Conservation (phyloP, 2,888 invertebrate genomes). For the Ischnus inquisitorius region DNA sequence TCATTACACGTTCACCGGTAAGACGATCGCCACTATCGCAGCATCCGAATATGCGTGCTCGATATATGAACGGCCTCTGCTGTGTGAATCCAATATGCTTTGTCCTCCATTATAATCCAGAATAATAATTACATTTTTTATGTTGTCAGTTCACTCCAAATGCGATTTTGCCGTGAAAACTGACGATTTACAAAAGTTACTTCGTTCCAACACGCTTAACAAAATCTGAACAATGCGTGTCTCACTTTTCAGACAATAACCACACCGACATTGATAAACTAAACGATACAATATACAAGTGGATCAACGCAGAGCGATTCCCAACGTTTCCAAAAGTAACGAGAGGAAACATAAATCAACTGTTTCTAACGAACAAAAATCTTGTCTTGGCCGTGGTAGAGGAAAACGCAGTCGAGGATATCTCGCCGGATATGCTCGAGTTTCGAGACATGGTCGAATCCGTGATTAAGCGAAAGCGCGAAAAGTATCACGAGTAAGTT, state of each 20-base stretch:
- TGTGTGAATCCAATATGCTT: too few relatives aligned
- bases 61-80: too few relatives aligned
- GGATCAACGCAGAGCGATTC: conserved; percentile 96
- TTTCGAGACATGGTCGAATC: conserved; percentile 94
- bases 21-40: conserved; percentile 22
- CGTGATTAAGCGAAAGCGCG: conserved; percentile 91
- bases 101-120: too few relatives aligned
- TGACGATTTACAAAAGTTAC: too few relatives aligned
- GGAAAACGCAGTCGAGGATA: conserved; percentile 94
- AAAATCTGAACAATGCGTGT: background rate
- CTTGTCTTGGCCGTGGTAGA: conserved; percentile 95
- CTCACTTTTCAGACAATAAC: conserved; percentile 74
- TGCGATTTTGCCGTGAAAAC: too few relatives aligned
- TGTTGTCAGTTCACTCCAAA: too few relatives aligned
- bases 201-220: too few relatives aligned
- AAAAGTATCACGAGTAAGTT: conserved; percentile 91
- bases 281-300: conserved; percentile 92
- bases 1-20: conserved; percentile 91
- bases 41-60: background rate
- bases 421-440: conserved; percentile 92
- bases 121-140: too few relatives aligned
- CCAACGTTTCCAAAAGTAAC: conserved; percentile 95
- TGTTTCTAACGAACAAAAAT: conserved; percentile 94
- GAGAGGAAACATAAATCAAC: conserved; percentile 92
- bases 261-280: conserved; percentile 86